Percentiles rank a stretch among this genome's conserved stretches.
These are phyloP conservation scores for Gallinago paraguaiae DNA, from an alignment of 2,113 vertebrate species.

Conservation along the genomic window DNA sequence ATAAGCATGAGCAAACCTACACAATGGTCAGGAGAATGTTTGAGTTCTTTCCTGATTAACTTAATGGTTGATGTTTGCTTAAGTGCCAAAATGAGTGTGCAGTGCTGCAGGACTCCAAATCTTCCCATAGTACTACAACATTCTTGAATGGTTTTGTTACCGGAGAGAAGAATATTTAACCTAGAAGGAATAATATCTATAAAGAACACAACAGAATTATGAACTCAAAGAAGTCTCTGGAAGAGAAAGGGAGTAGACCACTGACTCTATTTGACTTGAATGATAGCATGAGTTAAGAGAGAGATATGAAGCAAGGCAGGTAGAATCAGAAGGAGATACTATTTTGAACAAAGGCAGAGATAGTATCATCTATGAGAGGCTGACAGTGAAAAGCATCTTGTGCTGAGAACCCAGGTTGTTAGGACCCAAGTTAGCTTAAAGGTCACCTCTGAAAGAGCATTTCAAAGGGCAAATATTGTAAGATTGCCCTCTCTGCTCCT, in stretches of 20 bases:
- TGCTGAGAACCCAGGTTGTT: conserved; percentile 12
- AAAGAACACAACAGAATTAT: neutral
- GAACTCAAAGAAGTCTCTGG: neutral
- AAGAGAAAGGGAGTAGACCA: neutral
- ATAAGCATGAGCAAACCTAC: neutral
- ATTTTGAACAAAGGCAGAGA: neutral
- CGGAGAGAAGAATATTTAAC: neutral
- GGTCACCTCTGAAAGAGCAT: conserved; percentile 46
- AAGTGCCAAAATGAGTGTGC: neutral
- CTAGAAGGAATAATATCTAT: neutral
- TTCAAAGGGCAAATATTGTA: conserved; percentile 54
- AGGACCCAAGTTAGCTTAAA: conserved; percentile 61
- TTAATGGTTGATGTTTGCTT: neutral
- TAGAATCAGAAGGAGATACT: neutral
- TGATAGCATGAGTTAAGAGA: neutral
- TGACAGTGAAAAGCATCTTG: neutral
- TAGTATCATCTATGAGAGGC: neutral
- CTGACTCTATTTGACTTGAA: neutral
- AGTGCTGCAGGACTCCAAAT: neutral
- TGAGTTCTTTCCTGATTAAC: neutral
- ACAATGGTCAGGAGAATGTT: neutral
- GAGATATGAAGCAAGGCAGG: neutral
- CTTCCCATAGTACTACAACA: neutral
- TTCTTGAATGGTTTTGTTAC: neutral
- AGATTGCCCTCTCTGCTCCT: conserved; percentile 46